Evolutionary conservation across 2,797 vertebrate species (phyloP).

Genomic region (Sebastolobus altivelis): DNA sequence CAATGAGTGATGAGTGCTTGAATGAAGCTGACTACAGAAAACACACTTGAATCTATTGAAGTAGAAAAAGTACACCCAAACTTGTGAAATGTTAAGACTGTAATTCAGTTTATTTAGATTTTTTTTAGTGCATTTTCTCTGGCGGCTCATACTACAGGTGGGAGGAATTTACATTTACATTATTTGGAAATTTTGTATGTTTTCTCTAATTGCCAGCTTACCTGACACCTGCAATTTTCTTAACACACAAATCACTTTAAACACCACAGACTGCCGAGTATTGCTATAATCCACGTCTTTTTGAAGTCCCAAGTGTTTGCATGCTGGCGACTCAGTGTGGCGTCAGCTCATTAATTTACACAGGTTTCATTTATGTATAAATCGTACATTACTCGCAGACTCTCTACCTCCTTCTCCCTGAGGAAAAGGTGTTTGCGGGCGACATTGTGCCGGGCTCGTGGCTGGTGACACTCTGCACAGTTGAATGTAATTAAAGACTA

Average conservation of each 20-base stretch:
- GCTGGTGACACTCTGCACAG: constrained; percentile 39
- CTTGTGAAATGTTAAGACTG: background rate
- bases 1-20: constrained; percentile 26
- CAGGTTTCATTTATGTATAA: constrained; percentile 41
- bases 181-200: background rate
- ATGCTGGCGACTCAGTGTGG: constrained; percentile 6
- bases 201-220: background rate
- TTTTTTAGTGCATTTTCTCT: background rate
- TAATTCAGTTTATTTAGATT: background rate
- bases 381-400: constrained; percentile 24
- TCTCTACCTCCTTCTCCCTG: background rate
- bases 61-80: background rate
- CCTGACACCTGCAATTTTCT: background rate
- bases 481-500: constrained; percentile 72
- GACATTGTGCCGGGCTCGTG: constrained; percentile 14
- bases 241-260: constrained; percentile 1
- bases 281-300: background rate
- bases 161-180: background rate
- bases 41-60: background rate
- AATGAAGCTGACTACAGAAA: constrained; percentile 17
- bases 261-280: background rate
- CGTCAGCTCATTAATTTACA: constrained; percentile 17
- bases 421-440: constrained; percentile 30
- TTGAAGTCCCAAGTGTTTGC: constrained; percentile 15
- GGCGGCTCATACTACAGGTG: background rate